A percentile compares a stretch with the other conserved stretches of the same genome.
These are phyloP conservation scores for Nannobrachium achirus DNA, from an alignment of 2,113 vertebrate species.

Conservation along the genomic window DNA sequence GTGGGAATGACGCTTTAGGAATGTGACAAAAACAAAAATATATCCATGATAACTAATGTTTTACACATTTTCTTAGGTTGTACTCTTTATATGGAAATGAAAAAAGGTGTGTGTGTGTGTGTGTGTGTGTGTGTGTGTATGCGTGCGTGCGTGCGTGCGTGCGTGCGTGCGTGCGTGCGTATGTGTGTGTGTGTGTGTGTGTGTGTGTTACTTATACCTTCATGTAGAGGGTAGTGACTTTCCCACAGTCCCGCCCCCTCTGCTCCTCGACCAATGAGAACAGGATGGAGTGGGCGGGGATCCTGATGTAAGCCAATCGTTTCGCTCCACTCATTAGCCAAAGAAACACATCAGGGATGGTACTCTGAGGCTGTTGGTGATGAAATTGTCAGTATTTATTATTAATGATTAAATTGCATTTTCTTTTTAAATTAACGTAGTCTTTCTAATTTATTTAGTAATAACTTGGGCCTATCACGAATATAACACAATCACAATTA, in stretches of 20 bases:
- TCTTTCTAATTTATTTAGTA: too few species aligned
- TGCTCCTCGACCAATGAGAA: constrained; percentile 94
- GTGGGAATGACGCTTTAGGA: too few species aligned
- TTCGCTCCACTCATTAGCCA: constrained; percentile 88
- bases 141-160: not conserved
- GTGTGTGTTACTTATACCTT: constrained; percentile 81
- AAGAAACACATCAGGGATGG: constrained; percentile 89
- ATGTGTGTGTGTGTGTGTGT: not conserved
- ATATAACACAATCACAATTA: too few species aligned
- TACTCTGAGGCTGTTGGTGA: constrained; percentile 86
- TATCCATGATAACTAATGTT: too few species aligned
- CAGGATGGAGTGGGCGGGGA: constrained; percentile 86
- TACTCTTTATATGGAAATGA: too few species aligned
- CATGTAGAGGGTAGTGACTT: constrained; percentile 88
- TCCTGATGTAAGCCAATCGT: constrained; percentile 84
- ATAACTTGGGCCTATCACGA: too few species aligned
- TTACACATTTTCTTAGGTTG: not conserved
- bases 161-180: not conserved
- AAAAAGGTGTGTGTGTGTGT: not conserved
- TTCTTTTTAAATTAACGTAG: too few species aligned
- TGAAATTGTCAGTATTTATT: too few species aligned
- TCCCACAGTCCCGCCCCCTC: constrained; percentile 88
- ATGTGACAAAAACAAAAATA: too few species aligned
- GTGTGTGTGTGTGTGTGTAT: not conserved
- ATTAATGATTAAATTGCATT: too few species aligned